phyloP scores from a whole-genome alignment of 2,113 vertebrate genomes.

The Sisor rabdophorus region DNA sequence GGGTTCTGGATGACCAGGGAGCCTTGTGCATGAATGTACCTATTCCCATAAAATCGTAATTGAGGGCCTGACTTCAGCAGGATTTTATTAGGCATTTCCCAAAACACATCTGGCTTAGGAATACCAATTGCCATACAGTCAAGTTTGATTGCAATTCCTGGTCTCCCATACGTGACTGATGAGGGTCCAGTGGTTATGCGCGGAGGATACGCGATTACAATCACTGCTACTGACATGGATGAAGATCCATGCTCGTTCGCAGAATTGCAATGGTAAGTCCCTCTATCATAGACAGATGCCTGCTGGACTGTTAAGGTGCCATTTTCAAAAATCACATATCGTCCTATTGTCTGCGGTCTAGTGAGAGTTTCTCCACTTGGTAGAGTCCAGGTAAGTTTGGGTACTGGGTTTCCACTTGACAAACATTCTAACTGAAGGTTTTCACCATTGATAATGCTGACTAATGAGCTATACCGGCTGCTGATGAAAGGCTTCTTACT shows the following conservation, averaged over 20 bases:
- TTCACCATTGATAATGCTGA: slow-evolving; percentile 85
- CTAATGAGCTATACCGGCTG: slow-evolving; percentile 71
- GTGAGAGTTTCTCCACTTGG: slow-evolving; percentile 75
- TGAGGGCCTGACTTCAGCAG: slow-evolving; percentile 63
- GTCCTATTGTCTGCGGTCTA: slow-evolving; percentile 68
- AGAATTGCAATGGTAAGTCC: slow-evolving; percentile 78
- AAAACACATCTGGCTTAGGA: slow-evolving; percentile 80
- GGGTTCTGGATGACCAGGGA: too few relatives aligned
- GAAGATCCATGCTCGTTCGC: slow-evolving; percentile 64
- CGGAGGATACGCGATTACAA: slow-evolving; percentile 87
- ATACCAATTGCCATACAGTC: slow-evolving; percentile 81
- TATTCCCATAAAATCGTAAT: too few relatives aligned
- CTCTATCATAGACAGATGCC: slow-evolving; percentile 83
- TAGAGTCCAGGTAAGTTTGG: slow-evolving; percentile 74
- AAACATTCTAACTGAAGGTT: slow-evolving; percentile 76
- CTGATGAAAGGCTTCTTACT: slow-evolving; percentile 63
- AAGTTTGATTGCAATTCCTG: slow-evolving; percentile 78
- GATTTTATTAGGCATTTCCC: slow-evolving; percentile 85
- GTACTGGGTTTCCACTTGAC: slow-evolving; percentile 48
- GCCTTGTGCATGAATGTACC: too few relatives aligned
- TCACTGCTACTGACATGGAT: slow-evolving; percentile 77
- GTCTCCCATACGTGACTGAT: slow-evolving; percentile 77
- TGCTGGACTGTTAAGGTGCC: slow-evolving; percentile 78
- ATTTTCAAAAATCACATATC: slow-evolving; percentile 70
- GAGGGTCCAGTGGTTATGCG: slow-evolving; percentile 82